phyloP scores from a whole-genome alignment of 2,888 invertebrate species.

The Apamea monoglypha region DNA sequence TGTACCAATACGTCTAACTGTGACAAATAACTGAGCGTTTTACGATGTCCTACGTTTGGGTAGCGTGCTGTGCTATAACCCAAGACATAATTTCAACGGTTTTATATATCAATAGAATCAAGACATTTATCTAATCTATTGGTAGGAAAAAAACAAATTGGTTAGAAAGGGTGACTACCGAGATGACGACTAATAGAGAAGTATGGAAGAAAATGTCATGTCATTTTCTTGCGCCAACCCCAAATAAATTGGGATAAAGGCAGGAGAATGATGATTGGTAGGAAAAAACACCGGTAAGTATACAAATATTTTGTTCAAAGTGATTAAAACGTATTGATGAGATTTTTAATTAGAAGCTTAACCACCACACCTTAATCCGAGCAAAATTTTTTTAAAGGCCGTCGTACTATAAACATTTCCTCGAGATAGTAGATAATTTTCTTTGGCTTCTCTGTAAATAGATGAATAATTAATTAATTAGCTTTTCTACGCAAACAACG shows the following conservation, averaged over 20 bases:
- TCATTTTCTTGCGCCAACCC: too few relatives aligned
- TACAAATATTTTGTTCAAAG: slow-evolving; percentile 1
- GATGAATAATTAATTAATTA: neutral
- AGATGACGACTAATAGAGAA: too few relatives aligned
- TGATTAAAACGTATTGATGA: neutral
- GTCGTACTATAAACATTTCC: slow-evolving; percentile 14
- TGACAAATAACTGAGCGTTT: too few relatives aligned
- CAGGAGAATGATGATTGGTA: too few relatives aligned
- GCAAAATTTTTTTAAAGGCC: slow-evolving; percentile 12
- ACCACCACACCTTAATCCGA: neutral
- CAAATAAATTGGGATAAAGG: too few relatives aligned
- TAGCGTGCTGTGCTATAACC: too few relatives aligned
- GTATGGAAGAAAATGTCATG: too few relatives aligned
- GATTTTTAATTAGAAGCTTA: neutral
- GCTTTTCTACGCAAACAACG: neutral
- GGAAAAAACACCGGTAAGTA: neutral
- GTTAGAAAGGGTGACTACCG: too few relatives aligned
- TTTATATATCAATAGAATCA: neutral
- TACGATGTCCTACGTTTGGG: too few relatives aligned
- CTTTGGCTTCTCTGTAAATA: slow-evolving; percentile 1
- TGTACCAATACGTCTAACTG: too few relatives aligned
- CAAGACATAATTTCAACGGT: too few relatives aligned
- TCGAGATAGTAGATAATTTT: slow-evolving; percentile 1
- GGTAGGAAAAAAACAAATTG: too few relatives aligned
- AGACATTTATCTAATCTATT: neutral